Base-by-base conservation (phyloP, 2,888 invertebrate species). In the Meliscaeva auricollis region DNA sequence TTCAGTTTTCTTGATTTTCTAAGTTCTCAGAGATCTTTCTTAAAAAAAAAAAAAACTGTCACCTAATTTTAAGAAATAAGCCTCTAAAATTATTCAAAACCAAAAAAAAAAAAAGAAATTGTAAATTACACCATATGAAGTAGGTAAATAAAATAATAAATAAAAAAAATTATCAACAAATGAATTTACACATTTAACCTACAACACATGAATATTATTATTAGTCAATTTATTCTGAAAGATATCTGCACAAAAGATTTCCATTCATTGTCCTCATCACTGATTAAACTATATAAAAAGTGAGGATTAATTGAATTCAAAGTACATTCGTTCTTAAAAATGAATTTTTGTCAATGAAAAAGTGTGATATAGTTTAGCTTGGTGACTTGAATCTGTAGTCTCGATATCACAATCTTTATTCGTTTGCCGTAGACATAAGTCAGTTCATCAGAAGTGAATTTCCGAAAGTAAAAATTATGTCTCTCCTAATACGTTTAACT, bases 251-350 rank as follows among this genome's bases (percentile, higher is more conserved):
- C 54, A 48, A 60, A 9, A 1, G 13, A 32, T 15, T 44, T 15
- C 54, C 69, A 41, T 69, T 83, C n/a, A n/a, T n/a, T 77, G 64
- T 56, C 30, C 20, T 72, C 46, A 38, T 72, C 46, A 38, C 13
- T 17, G 30, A 2, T n/a, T 50, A 64, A 58, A 41, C 26, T 64
- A 44, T 70, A n/a, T 0, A 26, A 30, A 38, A 35, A 58, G 30
- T 44, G 50, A 44, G 26, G 35, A 46, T 62, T 35, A 84, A 85
- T 85, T 85, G 80, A 79, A 70, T n/a, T 35, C 32, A 70, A n/a
- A 52, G 69, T 54, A 11, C 69, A 50, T 66, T 38, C 38, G 50
- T 50, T 35, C 30, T 32, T 35, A 52, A 64, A 17, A 68, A 72
- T 58, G 15, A 15, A 22, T 9, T 58, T 32, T 46, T 13, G 38